Conservation (phyloP, 53 echinoderm and acorn worm species). For the Henricia sp. region DNA sequence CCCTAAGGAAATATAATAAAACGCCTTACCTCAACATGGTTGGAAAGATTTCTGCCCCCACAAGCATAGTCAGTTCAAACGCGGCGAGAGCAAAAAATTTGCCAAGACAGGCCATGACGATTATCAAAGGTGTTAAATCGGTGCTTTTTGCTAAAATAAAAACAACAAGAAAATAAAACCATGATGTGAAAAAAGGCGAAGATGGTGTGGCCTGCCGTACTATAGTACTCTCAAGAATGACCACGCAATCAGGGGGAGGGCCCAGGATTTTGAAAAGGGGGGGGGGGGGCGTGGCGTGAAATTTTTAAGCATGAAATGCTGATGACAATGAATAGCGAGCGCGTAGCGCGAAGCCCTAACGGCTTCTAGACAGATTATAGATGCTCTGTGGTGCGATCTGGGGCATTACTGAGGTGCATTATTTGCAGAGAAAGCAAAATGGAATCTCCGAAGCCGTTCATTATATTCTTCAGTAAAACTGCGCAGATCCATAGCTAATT, state of each 20-base stretch:
- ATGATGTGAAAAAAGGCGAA: too few relatives aligned
- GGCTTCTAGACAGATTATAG: neutral
- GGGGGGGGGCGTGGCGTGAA: too few relatives aligned
- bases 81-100: constrained; percentile 76
- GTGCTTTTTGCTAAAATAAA: constrained; percentile 53
- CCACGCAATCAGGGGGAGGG: too few relatives aligned
- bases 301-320: too few relatives aligned
- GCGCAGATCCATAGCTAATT: too few relatives aligned
- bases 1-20: neutral
- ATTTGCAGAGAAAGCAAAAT: too few relatives aligned
- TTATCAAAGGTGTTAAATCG: constrained; percentile 45
- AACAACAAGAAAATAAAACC: neutral
- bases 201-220: too few relatives aligned
- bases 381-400: neutral
- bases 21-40: constrained; percentile 78
- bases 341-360: too few relatives aligned
- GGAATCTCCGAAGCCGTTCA: neutral
- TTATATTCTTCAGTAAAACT: neutral
- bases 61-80: constrained; percentile 69
- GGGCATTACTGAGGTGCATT: too few relatives aligned
- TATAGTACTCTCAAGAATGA: too few relatives aligned
- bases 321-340: too few relatives aligned
- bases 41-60: constrained; percentile 82
- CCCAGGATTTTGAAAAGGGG: too few relatives aligned
- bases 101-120: constrained; percentile 75